These are phyloP conservation scores for Zeus faber DNA, from an alignment of 2,113 vertebrate species.

Conservation along the genomic window DNA sequence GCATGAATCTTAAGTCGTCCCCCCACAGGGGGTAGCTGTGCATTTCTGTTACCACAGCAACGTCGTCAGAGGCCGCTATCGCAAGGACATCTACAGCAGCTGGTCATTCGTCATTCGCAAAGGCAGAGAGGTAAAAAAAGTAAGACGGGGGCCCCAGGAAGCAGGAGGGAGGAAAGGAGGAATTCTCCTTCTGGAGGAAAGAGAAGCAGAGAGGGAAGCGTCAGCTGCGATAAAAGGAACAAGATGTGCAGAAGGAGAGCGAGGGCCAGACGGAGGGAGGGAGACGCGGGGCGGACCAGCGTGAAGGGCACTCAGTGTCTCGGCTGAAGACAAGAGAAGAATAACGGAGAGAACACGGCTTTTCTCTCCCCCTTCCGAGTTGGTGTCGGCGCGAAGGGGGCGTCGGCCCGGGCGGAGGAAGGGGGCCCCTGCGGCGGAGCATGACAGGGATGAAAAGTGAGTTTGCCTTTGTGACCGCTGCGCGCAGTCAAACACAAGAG, in stretches of 20 bases:
- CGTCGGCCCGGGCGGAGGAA: not conserved
- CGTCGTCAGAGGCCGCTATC: constrained; percentile 43
- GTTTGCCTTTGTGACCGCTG: not conserved
- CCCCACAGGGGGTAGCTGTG: constrained; percentile 27
- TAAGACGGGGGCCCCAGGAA: not conserved
- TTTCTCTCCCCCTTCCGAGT: not conserved
- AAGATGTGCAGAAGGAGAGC: not conserved
- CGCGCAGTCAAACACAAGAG: not conserved
- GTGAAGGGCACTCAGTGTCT: not conserved
- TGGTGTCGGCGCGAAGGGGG: not conserved
- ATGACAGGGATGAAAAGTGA: not conserved
- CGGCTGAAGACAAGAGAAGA: not conserved
- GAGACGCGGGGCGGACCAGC: too few species aligned
- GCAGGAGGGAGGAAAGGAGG: not conserved
- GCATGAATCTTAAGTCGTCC: constrained; percentile 58
- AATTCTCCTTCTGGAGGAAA: too few species aligned
- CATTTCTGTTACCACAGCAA: constrained; percentile 63
- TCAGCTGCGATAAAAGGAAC: not conserved
- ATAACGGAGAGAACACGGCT: not conserved
- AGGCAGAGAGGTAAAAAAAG: not conserved
- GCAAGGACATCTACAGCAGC: constrained; percentile 59
- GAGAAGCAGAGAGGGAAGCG: constrained; percentile 21
- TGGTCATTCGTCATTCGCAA: constrained; percentile 51
- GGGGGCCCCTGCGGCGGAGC: not conserved
- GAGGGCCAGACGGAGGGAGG: not conserved